Evolutionary conservation across 1,140 invertebrate species (phyloP).

Genomic region (Scaptomyza graminum): DNA sequence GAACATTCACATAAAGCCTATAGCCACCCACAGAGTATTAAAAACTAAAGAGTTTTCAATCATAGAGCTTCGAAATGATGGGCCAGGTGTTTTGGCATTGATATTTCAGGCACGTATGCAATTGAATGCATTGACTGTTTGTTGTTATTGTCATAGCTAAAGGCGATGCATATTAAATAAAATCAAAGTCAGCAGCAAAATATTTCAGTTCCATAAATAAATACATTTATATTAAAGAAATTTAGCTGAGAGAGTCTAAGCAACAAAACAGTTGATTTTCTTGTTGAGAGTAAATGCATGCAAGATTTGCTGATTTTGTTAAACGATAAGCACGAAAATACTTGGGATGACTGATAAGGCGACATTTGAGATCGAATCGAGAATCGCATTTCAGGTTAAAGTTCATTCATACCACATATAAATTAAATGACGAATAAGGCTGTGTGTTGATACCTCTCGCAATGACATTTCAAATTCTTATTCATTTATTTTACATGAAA

Average conservation of each 20-base stretch:
- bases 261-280: slow-evolving; percentile 29
- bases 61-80: slow-evolving; percentile 11
- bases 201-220: slow-evolving; percentile 28
- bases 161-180: slow-evolving; percentile 40
- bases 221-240: neutral
- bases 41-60: slow-evolving; percentile 19
- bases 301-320: slow-evolving; percentile 21
- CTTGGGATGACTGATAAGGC: slow-evolving; percentile 33
- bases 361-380: neutral
- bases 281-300: slow-evolving; percentile 21
- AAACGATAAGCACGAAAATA: slow-evolving; percentile 2
- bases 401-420: neutral
- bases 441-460: neutral
- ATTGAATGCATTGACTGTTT: slow-evolving; percentile 20
- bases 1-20: slow-evolving; percentile 8
- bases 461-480: neutral
- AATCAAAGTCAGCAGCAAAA: slow-evolving; percentile 18
- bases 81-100: slow-evolving; percentile 21
- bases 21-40: slow-evolving; percentile 51
- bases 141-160: neutral
- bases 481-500: neutral
- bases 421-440: neutral
- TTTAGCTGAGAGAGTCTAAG: neutral
- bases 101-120: slow-evolving; percentile 24
- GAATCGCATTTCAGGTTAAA: slow-evolving; percentile 12